These are phyloP conservation scores for Minunthozetes semirufus DNA, from an alignment of 2,888 invertebrate species.

Conservation along the genomic window DNA sequence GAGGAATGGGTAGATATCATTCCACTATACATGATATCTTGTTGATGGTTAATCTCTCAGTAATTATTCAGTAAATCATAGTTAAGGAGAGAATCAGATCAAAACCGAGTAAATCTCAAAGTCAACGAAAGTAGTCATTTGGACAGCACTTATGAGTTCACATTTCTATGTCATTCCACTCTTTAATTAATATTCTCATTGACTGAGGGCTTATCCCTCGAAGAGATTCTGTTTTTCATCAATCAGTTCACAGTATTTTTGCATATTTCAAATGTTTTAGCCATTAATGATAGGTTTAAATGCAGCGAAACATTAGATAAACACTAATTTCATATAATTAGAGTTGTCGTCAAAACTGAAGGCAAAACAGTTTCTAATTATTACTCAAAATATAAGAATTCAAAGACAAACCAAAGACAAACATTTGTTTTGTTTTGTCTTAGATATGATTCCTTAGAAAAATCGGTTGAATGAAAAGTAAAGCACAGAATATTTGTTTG, in stretches of 20 bases:
- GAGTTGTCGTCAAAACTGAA: background rate
- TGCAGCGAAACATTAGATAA: too few species aligned
- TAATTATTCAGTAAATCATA: background rate
- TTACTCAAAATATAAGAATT: background rate
- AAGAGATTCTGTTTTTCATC: background rate
- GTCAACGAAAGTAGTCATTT: too few species aligned
- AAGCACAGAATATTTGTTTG: too few species aligned
- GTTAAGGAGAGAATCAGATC: too few species aligned
- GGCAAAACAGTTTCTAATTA: background rate
- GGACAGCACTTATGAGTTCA: too few species aligned
- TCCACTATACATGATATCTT: constrained; percentile 6
- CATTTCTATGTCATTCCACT: background rate
- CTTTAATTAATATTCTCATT: background rate
- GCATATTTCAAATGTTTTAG: too few species aligned
- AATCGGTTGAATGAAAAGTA: too few species aligned
- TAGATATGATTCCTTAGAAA: too few species aligned
- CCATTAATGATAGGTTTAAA: too few species aligned
- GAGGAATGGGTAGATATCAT: background rate
- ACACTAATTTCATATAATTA: background rate
- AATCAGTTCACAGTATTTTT: background rate
- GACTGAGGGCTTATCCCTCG: too few species aligned
- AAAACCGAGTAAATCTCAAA: background rate
- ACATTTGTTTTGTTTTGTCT: background rate
- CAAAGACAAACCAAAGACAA: background rate
- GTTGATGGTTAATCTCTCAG: background rate